Base-by-base conservation (phyloP, 2,797 vertebrate species). In the Yasuhikotakia modesta region DNA sequence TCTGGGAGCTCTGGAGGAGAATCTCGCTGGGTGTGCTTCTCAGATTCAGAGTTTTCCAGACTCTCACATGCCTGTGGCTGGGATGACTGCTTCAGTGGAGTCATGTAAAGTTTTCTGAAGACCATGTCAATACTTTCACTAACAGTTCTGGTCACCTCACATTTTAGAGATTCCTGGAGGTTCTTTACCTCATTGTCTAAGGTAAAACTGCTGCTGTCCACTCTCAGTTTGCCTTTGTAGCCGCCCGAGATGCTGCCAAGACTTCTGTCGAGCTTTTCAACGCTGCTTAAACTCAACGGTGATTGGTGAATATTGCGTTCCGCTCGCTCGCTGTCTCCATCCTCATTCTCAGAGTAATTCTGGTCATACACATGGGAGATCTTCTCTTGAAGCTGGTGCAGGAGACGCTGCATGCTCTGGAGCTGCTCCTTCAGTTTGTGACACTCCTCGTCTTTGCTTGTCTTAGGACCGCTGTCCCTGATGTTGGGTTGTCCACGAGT, bases 341-440 rank as follows among this genome's bases (percentile, higher is more conserved):
- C 79, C 0, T 86, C 87, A 16, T 83, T 85, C 65, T 92, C 89
- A 0, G 85, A 6, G 1, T 90, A 89, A 21, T 85, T 85, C 60
- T 92, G 87, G 76, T 93, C 91, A 1, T 92, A 92, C 30, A 92
- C 92, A 79, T 92, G 94, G 19, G 93, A 87, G 73, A 97, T 91
- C 80, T 93, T 96, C 75, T 95, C 94, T 83, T 96, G 95, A 61
- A 99, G 94, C 79, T 91, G 88, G 55, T 86, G 93, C 50, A 97
- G 85, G 82, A 97, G 95, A 67, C 89, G 92, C 78, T 96, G 93
- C 92, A 98, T 93, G 86, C 93, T 89, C 77, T 93, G 93, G 43
- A 99, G 94, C 89, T 98, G 95, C 85, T 95, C 95, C 80, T 94
- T 95, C 70, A 97, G 83, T 81, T 93, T 91, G 83, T 92, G 93